A percentile compares a stretch with the other conserved stretches of the same genome.
phyloP scores from a whole-genome alignment of 2,888 invertebrate genomes.

The Andrena fulva region DNA sequence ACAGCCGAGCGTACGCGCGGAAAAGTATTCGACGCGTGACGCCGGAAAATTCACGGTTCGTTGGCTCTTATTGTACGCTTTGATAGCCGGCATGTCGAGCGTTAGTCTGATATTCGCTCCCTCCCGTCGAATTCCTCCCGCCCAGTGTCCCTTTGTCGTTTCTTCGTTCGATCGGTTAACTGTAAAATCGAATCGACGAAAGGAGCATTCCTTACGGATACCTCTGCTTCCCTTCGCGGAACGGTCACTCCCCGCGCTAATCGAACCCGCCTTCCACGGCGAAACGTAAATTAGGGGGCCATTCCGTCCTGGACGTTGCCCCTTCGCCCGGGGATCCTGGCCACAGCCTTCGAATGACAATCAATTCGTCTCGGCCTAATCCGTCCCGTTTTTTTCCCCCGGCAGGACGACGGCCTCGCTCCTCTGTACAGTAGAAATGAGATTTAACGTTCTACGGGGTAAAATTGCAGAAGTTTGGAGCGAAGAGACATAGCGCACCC shows the following conservation, averaged over 20 bases:
- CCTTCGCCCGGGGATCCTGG: background rate
- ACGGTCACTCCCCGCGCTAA: constrained; percentile 12
- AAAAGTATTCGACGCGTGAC: constrained; percentile 60
- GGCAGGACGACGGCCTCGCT: background rate
- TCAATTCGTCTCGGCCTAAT: background rate
- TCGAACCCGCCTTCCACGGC: constrained; percentile 5
- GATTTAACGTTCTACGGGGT: background rate
- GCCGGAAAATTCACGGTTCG: constrained; percentile 68
- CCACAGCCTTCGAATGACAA: background rate
- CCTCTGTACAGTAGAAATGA: background rate
- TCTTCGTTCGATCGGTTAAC: constrained; percentile 50
- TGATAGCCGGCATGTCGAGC: constrained; percentile 61
- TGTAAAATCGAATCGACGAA: constrained; percentile 52
- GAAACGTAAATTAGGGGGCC: background rate
- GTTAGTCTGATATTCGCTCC: constrained; percentile 51
- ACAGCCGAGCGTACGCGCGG: constrained; percentile 18
- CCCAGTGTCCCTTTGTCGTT: constrained; percentile 45
- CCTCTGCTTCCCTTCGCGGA: background rate
- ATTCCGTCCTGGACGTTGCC: background rate
- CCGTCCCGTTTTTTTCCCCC: background rate
- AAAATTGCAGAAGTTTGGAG: constrained; percentile 10
- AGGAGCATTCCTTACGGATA: constrained; percentile 16
- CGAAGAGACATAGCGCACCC: background rate
- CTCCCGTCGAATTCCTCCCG: constrained; percentile 52
- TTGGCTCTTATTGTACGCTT: constrained; percentile 66